Conservation (phyloP, 1,140 invertebrate species). For the Eurytemora carolleeae region DNA sequence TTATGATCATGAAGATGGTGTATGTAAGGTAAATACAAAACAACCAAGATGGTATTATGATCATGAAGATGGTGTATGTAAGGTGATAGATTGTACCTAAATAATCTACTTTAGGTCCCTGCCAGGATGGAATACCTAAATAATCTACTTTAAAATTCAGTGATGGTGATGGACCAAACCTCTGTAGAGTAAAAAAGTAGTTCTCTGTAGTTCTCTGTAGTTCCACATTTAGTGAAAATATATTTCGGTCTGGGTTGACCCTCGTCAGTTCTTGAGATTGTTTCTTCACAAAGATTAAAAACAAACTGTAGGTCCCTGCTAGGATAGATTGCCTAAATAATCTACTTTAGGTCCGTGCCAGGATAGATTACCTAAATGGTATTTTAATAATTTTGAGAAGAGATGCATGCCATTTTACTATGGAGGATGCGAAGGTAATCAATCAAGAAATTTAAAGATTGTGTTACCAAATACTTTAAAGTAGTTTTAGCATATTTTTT, state of each 20-base stretch:
- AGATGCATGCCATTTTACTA: constrained; percentile 88
- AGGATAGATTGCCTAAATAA: no score
- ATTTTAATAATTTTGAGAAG: constrained; percentile 56
- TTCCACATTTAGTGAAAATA: no score
- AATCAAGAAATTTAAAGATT: no score
- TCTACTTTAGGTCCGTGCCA: constrained; percentile 32
- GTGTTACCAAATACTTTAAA: constrained; percentile 44
- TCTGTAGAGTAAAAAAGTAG: no score
- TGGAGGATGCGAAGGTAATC: constrained; percentile 57
- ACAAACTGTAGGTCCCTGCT: no score
- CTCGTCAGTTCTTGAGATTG: no score
- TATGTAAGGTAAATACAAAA: constrained; percentile 47
- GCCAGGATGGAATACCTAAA: constrained; percentile 36
- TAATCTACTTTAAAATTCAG: no score
- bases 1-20: constrained; percentile 51
- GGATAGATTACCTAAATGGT: constrained; percentile 31
- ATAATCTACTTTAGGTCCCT: constrained; percentile 26
- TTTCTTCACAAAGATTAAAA: no score
- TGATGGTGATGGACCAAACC: no score
- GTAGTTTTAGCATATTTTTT: neutral
- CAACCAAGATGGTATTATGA: constrained; percentile 55
- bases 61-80: constrained; percentile 47
- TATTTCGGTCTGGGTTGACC: no score
- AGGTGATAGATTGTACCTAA: no score
- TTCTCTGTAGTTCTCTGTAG: no score